Evolutionary conservation across 2,888 invertebrate species (phyloP).

Genomic region (Pachliopta kotzebuea): DNA sequence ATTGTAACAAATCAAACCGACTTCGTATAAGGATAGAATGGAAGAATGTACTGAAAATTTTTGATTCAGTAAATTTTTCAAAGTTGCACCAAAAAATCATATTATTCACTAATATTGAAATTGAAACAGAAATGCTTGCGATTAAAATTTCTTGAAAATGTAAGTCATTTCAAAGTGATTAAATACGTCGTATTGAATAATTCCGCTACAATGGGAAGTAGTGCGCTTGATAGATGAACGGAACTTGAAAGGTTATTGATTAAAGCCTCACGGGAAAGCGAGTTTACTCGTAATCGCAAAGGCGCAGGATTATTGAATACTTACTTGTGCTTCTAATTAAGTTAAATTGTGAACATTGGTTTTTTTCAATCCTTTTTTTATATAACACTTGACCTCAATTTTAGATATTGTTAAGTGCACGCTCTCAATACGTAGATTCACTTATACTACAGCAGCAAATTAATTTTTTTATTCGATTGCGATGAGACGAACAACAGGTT

Average conservation of each 20-base stretch:
- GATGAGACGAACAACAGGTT: too few species aligned
- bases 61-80: not conserved
- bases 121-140: not conserved
- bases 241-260: constrained; percentile 16
- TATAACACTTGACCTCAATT: too few species aligned
- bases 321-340: not conserved
- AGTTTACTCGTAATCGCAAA: not conserved
- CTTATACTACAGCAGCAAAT: too few species aligned
- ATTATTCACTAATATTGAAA: not conserved
- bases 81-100: not conserved
- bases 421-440: too few species aligned
- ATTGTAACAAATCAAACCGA: not conserved
- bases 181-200: constrained; percentile 3
- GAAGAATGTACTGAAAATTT: not conserved
- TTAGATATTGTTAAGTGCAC: not conserved
- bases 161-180: constrained; percentile 17
- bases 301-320: constrained; percentile 2
- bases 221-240: constrained; percentile 20
- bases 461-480: too few species aligned
- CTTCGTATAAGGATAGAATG: not conserved
- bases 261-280: constrained; percentile 3
- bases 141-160: constrained; percentile 1
- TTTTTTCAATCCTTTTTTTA: not conserved
- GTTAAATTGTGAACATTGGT: not conserved
- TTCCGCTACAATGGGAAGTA: constrained; percentile 11